Percentiles rank a stretch among this genome's conserved stretches.
These are phyloP conservation scores for Epiblema foenella DNA, from an alignment of 2,888 invertebrate species.

Conservation along the genomic window DNA sequence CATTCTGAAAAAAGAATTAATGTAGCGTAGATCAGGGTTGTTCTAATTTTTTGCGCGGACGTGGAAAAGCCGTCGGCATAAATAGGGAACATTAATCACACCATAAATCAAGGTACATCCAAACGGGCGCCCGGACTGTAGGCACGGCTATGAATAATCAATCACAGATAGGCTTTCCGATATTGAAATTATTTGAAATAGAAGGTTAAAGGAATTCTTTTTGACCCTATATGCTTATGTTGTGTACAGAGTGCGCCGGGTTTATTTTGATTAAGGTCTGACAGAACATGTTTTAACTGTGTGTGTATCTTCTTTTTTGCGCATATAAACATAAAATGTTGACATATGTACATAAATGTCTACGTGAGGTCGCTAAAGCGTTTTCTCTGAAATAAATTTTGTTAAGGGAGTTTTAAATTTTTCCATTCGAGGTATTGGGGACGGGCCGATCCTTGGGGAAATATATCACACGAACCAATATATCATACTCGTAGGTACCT, in stretches of 20 bases:
- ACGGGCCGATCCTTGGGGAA: conserved; percentile 29
- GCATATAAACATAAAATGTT: background rate
- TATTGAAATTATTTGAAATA: conserved; percentile 43
- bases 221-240: conserved; percentile 41
- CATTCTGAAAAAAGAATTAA: conserved; percentile 14
- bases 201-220: conserved; percentile 37
- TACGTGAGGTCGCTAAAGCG: background rate
- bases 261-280: conserved; percentile 62
- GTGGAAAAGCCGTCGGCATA: conserved; percentile 32
- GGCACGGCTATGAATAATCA: conserved; percentile 36
- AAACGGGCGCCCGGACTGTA: conserved; percentile 29
- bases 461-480: conserved; percentile 23
- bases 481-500: background rate
- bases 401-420: conserved; percentile 20
- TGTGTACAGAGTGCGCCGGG: conserved; percentile 44
- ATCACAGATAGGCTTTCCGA: conserved; percentile 38
- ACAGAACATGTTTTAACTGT: conserved; percentile 56
- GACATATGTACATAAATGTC: background rate
- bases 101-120: conserved; percentile 41
- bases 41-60: conserved; percentile 32
- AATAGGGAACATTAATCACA: conserved; percentile 42
- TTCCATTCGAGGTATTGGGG: conserved; percentile 25
- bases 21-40: conserved; percentile 23
- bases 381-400: conserved; percentile 9
- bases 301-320: conserved; percentile 50